Evolutionary conservation across 2,113 vertebrate species (phyloP).

Genomic region (Sakesphorus luctuosus): DNA sequence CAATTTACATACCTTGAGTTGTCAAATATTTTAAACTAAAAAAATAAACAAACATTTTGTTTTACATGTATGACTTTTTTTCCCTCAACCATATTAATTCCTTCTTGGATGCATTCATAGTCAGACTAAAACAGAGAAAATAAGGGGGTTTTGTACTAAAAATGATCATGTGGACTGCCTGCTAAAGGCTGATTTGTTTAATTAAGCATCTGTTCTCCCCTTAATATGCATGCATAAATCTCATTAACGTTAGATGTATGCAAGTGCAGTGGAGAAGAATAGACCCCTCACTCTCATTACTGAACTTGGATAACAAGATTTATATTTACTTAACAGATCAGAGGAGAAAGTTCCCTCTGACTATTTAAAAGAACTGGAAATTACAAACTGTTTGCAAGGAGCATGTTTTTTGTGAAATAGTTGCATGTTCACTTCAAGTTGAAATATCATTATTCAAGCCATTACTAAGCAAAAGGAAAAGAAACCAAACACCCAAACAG

Average conservation of each 20-base stretch:
- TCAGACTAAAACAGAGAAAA: constrained; percentile 50
- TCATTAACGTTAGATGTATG: constrained; percentile 76
- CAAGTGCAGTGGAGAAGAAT: constrained; percentile 71
- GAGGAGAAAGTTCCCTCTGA: constrained; percentile 68
- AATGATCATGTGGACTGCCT: constrained; percentile 61
- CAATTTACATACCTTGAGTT: constrained; percentile 16
- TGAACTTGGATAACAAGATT: constrained; percentile 77
- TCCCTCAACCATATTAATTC: constrained; percentile 27
- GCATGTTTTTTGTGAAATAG: constrained; percentile 67
- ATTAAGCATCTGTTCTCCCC: constrained; percentile 76
- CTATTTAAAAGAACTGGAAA: constrained; percentile 70
- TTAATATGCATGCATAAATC: constrained; percentile 74
- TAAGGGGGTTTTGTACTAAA: constrained; percentile 68
- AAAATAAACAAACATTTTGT: neutral
- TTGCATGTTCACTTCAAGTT: constrained; percentile 72
- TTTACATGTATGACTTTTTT: constrained; percentile 17
- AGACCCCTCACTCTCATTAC: constrained; percentile 73
- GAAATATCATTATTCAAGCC: constrained; percentile 74
- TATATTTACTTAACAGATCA: constrained; percentile 79
- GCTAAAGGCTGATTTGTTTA: constrained; percentile 77
- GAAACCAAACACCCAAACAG: neutral
- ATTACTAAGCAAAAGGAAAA: constrained; percentile 9
- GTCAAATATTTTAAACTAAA: constrained; percentile 36
- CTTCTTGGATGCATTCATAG: constrained; percentile 39
- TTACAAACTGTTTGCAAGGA: constrained; percentile 58